phyloP scores from a whole-genome alignment of 2,797 vertebrate species.

The Aulostomus chinensis region DNA sequence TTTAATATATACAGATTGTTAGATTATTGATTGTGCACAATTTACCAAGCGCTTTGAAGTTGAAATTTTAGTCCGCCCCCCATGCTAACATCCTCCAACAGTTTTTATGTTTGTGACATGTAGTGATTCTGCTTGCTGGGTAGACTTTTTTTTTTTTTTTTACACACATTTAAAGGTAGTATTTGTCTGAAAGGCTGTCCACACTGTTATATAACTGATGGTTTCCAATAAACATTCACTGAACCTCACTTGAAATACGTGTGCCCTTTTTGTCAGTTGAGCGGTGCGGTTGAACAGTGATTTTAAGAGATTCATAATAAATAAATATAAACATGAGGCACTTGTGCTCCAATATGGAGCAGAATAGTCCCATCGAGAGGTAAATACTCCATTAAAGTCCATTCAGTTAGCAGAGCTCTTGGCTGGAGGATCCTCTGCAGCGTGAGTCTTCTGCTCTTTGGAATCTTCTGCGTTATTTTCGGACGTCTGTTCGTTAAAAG shows the following conservation, averaged over 20 bases:
- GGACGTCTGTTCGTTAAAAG: conserved; percentile 54
- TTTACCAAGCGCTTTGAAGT: conserved; percentile 59
- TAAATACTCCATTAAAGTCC: neutral
- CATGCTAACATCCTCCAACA: conserved; percentile 63
- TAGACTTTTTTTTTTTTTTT: conserved; percentile 65
- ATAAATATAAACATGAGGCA: neutral
- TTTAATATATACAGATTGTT: conserved; percentile 73
- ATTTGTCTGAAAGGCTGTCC: conserved; percentile 64
- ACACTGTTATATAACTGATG: conserved; percentile 68
- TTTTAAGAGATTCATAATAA: conserved; percentile 11
- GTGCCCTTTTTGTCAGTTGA: no score
- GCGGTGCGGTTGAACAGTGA: no score
- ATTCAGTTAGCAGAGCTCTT: conserved; percentile 1
- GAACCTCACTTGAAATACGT: conserved; percentile 33
- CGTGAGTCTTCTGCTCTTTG: conserved; percentile 27
- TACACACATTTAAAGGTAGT: conserved; percentile 51
- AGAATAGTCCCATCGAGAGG: conserved; percentile 36
- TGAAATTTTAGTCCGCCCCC: conserved; percentile 44
- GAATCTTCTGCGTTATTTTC: neutral
- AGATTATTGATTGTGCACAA: conserved; percentile 63
- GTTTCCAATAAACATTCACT: conserved; percentile 80
- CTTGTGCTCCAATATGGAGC: conserved; percentile 69
- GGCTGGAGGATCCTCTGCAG: conserved; percentile 9
- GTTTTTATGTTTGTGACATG: conserved; percentile 54
- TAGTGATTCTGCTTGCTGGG: conserved; percentile 67